Evolutionary conservation across 2,888 invertebrate species (phyloP).

Genomic region (Metopia argyrocephala): DNA sequence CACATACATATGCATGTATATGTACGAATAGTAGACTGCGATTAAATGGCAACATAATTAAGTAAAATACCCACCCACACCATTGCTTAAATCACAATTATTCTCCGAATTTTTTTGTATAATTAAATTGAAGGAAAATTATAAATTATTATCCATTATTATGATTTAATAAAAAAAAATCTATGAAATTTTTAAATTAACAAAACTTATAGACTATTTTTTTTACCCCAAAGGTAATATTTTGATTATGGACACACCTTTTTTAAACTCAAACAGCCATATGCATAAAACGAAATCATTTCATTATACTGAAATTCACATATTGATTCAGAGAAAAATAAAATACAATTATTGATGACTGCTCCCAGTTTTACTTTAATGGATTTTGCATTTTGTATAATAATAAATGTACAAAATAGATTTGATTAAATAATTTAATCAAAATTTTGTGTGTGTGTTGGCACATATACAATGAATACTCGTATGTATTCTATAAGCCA

Average conservation of each 20-base stretch:
- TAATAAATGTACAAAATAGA: background rate
- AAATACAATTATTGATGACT: slow-evolving; percentile 43
- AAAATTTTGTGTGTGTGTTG: background rate
- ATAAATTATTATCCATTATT: background rate
- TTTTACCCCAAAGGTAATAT: background rate
- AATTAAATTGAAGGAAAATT: background rate
- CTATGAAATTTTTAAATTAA: background rate
- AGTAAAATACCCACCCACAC: too few relatives aligned
- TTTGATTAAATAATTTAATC: background rate
- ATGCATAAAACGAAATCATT: slow-evolving; percentile 33
- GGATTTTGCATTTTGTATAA: slow-evolving; percentile 1
- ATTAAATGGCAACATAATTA: too few relatives aligned
- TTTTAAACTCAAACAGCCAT: slow-evolving; percentile 14
- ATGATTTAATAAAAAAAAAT: background rate
- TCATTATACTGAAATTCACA: slow-evolving; percentile 13
- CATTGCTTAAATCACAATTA: too few relatives aligned
- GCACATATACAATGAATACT: background rate
- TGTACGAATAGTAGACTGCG: too few relatives aligned
- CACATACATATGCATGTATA: too few relatives aligned
- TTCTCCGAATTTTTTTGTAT: background rate
- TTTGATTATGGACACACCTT: slow-evolving; percentile 39
- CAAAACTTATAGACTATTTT: background rate
- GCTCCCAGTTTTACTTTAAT: slow-evolving; percentile 42
- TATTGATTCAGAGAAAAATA: slow-evolving; percentile 6
- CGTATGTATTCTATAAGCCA: background rate